phyloP scores from a whole-genome alignment of 2,113 vertebrate genomes.

The Herpailurus yagouaroundi region DNA sequence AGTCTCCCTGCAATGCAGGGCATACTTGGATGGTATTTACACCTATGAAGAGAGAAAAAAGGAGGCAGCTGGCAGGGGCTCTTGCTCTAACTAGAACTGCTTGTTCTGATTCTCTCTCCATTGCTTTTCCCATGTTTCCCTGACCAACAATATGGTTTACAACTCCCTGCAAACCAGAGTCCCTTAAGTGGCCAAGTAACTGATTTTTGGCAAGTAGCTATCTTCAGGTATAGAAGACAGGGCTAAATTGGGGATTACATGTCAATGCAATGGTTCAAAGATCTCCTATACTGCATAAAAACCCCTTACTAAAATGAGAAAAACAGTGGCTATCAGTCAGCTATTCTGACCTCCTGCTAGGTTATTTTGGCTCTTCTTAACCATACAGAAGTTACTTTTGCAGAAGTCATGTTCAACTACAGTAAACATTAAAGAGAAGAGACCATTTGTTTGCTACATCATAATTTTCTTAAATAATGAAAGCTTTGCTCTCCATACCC shows the following conservation, averaged over 20 bases:
- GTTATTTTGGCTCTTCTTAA: neutral
- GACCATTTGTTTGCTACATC: constrained; percentile 8
- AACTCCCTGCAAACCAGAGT: constrained; percentile 59
- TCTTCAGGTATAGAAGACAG: neutral
- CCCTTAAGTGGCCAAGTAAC: constrained; percentile 17
- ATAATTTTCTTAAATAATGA: constrained; percentile 5
- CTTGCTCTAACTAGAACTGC: constrained; percentile 73
- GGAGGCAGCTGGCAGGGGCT: constrained; percentile 79
- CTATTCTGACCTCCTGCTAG: neutral
- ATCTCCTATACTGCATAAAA: neutral
- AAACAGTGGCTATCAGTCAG: constrained; percentile 11
- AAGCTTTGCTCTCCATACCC: neutral
- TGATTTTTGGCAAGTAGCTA: neutral
- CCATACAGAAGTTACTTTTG: neutral
- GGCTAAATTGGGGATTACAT: neutral
- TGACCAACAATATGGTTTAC: constrained; percentile 46
- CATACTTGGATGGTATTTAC: constrained; percentile 78
- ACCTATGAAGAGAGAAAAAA: constrained; percentile 79
- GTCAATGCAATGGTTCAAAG: constrained; percentile 13
- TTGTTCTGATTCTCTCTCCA: constrained; percentile 74
- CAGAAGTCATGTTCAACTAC: neutral
- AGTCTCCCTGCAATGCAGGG: constrained; percentile 81
- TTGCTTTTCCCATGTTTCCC: constrained; percentile 59
- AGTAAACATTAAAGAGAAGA: constrained; percentile 33
- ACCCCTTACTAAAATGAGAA: neutral